Base-by-base conservation (phyloP, 2,113 vertebrate genomes). In the Rhabdornis inornatus region DNA sequence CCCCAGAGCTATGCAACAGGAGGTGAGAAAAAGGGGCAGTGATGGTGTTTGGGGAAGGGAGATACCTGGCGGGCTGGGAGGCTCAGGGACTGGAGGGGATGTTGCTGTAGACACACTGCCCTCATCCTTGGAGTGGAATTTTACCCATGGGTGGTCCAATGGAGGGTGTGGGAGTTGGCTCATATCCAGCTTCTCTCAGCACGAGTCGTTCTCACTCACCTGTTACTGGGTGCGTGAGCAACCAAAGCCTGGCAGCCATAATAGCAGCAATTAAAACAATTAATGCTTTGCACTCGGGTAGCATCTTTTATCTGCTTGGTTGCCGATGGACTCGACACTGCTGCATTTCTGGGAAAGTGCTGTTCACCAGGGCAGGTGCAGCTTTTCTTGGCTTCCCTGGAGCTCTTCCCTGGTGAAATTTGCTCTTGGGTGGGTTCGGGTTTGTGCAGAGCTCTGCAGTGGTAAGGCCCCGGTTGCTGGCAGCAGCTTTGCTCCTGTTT, bases 391-490 rank as follows among this genome's bases (percentile, higher is more conserved):
- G 77, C 47, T 66, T 61, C 42, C n/a, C 72, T 11, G 10, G 2
- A 20, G 20, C 42, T 81, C 50, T 40, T 49, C 35, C 30, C 15
- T 1, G 2, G 9, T 55, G n/a, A 7, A 52, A 14, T 56, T 71
- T 45, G 39, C 15, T 50, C 39, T 60, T 0, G 0, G 15, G 3
- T 2, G 5, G 23, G 39, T 63, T 89, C 0, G 2, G 45, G 39
- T 76, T 68, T 71, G n/a, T 63, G 20, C 42, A 39, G 7, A 56
- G n/a, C 59, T 76, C 53, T 53, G 35, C 0, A 35, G 50, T 50
- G 39, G 10, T 22, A 5, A 37, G 10, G 25, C 17, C 13, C 25
- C 0, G 0, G 4, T 31, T 63, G 66, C 35, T 57, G 64, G 56
- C 60, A 57, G n/a, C 18, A 42, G 5, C 3, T 4, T 87, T 21